A percentile compares a stretch with the other conserved stretches of the same genome.
Conservation (phyloP, 2,888 invertebrate genomes). For the Lithophane leautieri region DNA sequence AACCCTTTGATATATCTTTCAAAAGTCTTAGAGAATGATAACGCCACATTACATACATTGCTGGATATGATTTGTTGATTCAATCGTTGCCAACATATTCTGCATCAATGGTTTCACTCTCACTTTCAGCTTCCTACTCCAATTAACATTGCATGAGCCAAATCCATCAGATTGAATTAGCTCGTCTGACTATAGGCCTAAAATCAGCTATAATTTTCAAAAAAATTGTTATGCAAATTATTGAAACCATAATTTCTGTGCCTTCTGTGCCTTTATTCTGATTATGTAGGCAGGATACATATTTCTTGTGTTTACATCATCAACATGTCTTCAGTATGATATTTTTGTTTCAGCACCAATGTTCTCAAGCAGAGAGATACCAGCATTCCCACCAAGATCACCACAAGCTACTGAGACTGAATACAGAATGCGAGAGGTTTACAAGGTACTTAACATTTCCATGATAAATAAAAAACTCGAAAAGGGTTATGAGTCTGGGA, state of each 20-base stretch:
- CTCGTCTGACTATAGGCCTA: background rate
- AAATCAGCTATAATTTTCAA: background rate
- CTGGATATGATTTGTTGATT: conserved; percentile 36
- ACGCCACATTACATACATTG: conserved; percentile 7
- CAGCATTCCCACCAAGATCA: conserved; percentile 91
- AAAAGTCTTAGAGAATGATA: conserved; percentile 4
- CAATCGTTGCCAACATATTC: conserved; percentile 30
- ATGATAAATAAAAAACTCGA: background rate
- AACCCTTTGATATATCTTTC: background rate
- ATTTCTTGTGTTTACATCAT: too few species aligned
- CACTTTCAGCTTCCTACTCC: background rate
- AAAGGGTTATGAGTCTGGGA: background rate
- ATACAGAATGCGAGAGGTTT: conserved; percentile 96
- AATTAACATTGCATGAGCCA: conserved; percentile 1
- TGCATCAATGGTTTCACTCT: background rate
- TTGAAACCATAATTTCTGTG: too few species aligned
- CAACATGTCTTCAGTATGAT: too few species aligned
- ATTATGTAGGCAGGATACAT: too few species aligned
- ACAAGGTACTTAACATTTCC: conserved; percentile 90
- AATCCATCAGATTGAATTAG: background rate
- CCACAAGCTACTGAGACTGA: conserved; percentile 93
- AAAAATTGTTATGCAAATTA: too few species aligned
- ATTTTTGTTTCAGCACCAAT: conserved; percentile 75
- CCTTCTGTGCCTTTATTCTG: too few species aligned
- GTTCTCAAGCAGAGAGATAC: conserved; percentile 86